A percentile compares a stretch with the other conserved stretches of the same genome.
Conservation (phyloP, 2,797 vertebrate species). For the Sardinella longiceps region DNA sequence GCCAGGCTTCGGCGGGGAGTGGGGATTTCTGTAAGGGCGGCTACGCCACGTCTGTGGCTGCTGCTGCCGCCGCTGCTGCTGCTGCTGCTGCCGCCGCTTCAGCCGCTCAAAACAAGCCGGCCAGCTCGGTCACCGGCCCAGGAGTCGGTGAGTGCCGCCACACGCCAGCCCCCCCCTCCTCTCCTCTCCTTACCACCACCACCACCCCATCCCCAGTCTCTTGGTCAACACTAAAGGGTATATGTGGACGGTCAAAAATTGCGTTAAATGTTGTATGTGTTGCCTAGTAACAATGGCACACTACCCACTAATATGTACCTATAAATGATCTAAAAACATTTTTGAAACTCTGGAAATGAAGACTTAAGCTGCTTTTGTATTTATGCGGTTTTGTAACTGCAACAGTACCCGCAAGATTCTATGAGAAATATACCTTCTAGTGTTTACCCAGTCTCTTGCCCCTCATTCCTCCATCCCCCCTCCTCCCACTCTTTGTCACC, state of each 20-base stretch:
- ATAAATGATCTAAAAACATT: too few relatives aligned
- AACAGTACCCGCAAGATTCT: too few relatives aligned
- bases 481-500: not conserved
- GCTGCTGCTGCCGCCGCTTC: conserved; percentile 74
- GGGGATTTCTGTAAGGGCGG: conserved; percentile 88
- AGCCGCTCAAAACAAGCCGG: conserved; percentile 83
- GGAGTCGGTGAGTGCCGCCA: conserved; percentile 84
- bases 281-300: too few relatives aligned
- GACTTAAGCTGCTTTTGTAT: too few relatives aligned
- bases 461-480: conserved; percentile 49
- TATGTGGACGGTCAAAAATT: too few relatives aligned
- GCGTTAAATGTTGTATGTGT: too few relatives aligned
- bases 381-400: too few relatives aligned
- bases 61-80: conserved; percentile 57
- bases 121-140: conserved; percentile 83
- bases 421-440: too few relatives aligned
- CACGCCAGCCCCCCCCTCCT: conserved; percentile 61
- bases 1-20: conserved; percentile 82
- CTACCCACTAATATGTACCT: too few relatives aligned
- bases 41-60: conserved; percentile 79
- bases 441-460: not conserved
- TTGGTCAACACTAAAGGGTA: too few relatives aligned
- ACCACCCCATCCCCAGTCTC: conserved; percentile 45
- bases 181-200: conserved; percentile 55
- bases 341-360: too few relatives aligned